Conservation (phyloP, 2,113 vertebrate genomes). For the Sinocyclocheilus grahami region DNA sequence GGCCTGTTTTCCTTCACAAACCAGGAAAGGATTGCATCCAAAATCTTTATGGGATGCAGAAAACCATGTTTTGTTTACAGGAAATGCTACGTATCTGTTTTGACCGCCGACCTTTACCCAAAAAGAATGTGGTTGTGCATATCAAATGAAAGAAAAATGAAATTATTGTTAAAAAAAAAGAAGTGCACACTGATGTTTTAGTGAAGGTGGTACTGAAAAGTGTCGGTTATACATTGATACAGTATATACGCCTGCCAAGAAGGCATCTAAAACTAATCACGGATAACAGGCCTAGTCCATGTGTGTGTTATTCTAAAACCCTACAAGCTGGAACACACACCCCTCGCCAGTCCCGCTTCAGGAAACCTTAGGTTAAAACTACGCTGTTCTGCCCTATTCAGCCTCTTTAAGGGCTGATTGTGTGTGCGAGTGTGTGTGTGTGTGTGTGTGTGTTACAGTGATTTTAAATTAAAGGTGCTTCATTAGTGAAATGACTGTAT, state of each 20-base stretch:
- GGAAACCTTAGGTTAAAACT: conserved; percentile 18
- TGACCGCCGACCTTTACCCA: not conserved
- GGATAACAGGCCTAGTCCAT: conserved; percentile 40
- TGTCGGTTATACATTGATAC: conserved; percentile 63
- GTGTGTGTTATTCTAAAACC: conserved; percentile 46
- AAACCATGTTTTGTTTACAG: not conserved
- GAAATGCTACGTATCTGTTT: conserved; percentile 14
- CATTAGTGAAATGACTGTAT: too few species aligned
- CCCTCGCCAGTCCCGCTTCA: not conserved
- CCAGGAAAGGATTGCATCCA: not conserved
- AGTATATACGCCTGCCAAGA: conserved; percentile 43
- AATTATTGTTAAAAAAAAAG: not conserved
- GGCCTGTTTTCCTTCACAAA: not conserved
- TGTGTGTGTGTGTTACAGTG: too few species aligned
- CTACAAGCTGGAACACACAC: conserved; percentile 36
- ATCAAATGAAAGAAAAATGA: not conserved
- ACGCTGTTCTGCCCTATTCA: not conserved
- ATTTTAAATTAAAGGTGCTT: too few species aligned
- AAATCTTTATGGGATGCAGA: not conserved
- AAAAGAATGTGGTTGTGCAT: not conserved
- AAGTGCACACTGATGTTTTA: conserved; percentile 29
- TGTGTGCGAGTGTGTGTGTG: too few species aligned
- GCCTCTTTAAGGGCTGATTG: conserved; percentile 10
- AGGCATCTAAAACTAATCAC: conserved; percentile 58
- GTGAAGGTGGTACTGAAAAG: conserved; percentile 51